phyloP scores from a whole-genome alignment of 2,113 vertebrate genomes.

The Spea multiplicata region DNA sequence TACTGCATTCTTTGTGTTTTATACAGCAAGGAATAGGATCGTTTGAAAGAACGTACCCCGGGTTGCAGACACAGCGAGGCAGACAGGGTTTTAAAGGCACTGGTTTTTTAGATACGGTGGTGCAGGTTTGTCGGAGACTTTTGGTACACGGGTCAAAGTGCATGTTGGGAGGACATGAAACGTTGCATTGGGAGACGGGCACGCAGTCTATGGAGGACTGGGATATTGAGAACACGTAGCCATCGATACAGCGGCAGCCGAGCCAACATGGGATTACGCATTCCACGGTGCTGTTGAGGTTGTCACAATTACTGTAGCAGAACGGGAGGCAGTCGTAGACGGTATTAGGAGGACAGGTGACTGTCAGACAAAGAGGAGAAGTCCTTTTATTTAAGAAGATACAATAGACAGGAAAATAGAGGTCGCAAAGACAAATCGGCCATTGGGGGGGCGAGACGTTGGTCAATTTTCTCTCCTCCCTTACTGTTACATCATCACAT shows the following conservation, averaged over 20 bases:
- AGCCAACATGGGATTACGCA: neutral
- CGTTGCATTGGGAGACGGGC: neutral
- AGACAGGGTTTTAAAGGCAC: neutral
- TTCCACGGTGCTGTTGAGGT: neutral
- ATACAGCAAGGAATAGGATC: neutral
- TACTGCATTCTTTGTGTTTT: neutral
- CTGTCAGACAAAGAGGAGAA: neutral
- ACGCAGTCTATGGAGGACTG: neutral
- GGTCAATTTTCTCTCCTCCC: too few species aligned
- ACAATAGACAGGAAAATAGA: too few species aligned
- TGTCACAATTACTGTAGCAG: neutral
- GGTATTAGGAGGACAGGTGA: neutral
- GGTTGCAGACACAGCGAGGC: neutral
- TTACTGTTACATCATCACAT: too few species aligned
- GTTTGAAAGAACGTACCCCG: neutral
- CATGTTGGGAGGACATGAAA: neutral
- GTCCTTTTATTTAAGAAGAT: too few species aligned
- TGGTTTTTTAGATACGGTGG: neutral
- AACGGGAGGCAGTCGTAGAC: neutral
- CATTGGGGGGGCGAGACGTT: too few species aligned
- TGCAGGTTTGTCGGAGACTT: neutral
- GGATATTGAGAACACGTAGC: too few species aligned
- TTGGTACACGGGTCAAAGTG: neutral
- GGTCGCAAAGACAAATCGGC: too few species aligned
- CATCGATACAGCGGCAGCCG: neutral